A percentile compares a stretch with the other conserved stretches of the same genome.
phyloP scores from a whole-genome alignment of 2,113 vertebrate genomes.

The Poeciliopsis turrubarensis region DNA sequence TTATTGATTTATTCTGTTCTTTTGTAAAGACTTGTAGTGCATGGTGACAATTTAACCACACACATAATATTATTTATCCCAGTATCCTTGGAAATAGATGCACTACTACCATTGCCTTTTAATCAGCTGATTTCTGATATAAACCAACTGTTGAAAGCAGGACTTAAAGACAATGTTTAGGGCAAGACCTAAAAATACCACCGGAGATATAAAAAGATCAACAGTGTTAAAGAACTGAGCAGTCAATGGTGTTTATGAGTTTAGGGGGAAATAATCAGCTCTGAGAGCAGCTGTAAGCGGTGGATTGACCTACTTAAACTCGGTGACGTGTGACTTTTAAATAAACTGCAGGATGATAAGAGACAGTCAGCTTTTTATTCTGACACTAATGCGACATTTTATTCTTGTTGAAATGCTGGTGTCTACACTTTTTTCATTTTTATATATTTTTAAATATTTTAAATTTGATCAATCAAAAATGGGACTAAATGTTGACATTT shows the following conservation, averaged over 20 bases:
- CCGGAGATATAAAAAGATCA: neutral
- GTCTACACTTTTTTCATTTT: neutral
- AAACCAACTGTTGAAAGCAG: neutral
- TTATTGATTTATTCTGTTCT: too few relatives aligned
- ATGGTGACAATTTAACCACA: too few relatives aligned
- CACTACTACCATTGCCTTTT: neutral
- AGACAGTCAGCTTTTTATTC: neutral
- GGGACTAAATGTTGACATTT: neutral
- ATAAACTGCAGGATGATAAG: neutral
- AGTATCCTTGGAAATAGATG: neutral
- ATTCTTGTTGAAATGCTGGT: neutral
- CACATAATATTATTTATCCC: too few relatives aligned
- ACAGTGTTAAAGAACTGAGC: neutral
- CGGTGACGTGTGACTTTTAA: neutral
- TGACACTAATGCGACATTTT: neutral
- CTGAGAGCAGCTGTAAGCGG: neutral
- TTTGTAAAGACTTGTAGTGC: too few relatives aligned
- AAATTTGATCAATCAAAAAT: neutral
- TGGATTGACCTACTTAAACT: neutral
- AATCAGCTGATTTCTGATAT: neutral
- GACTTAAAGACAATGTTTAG: neutral
- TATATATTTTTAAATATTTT: neutral
- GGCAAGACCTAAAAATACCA: neutral
- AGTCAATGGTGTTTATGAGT: neutral
- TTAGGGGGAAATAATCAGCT: neutral